Base-by-base conservation (phyloP, 2,888 invertebrate genomes). In the Alloplasta piceator region DNA sequence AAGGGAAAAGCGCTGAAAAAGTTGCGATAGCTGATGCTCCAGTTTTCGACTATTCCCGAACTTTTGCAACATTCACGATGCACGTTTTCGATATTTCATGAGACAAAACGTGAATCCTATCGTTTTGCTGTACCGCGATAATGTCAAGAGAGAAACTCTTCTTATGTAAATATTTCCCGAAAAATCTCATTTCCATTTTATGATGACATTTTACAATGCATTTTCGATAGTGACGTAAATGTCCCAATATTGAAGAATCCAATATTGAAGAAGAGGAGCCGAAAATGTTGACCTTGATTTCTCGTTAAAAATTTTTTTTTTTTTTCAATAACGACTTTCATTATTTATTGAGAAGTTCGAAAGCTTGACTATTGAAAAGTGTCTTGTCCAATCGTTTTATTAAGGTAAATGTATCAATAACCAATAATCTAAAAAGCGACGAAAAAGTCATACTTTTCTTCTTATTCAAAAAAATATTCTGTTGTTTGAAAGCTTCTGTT, bases 11-110 rank as follows among this genome's bases (percentile, higher is more conserved):
- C 10, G 38, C 56, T 43, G 78, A 82, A n/a, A 48, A 74, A 84
- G 80, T 83, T 78, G 82, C 78, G 77, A 84, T 84, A 78, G 84
- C 72, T 75, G 76, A 73, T 84, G 84, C 74, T 83, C 84, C 74
- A 84, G 80, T 84, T 84, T 83, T 73, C 76, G 60, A 26, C 12
- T 12, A 26, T 26, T 3, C 26, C 26, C 26, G 26, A 41, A 46
- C 56, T 60, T 58, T 39, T 52, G 16, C 55, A 52, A 77, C 52
- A 60, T 38, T 63, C 63, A 46, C 39, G 64, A 67, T 50, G 36
- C 70, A 38, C 60, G 39, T 41, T 52, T 70, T 73, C 60, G 72
- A 67, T 56, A 72, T 80, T 73, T 63, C 48, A 41, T 41, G 7
- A 41, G 61, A 41, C 55, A 50, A 56, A 56, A 43, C 63, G 60